Evolutionary conservation across 2,113 vertebrate species (phyloP), one percentile per base, ranked within the genome.

Genomic region (Phrynocephalus versicolor): DNA sequence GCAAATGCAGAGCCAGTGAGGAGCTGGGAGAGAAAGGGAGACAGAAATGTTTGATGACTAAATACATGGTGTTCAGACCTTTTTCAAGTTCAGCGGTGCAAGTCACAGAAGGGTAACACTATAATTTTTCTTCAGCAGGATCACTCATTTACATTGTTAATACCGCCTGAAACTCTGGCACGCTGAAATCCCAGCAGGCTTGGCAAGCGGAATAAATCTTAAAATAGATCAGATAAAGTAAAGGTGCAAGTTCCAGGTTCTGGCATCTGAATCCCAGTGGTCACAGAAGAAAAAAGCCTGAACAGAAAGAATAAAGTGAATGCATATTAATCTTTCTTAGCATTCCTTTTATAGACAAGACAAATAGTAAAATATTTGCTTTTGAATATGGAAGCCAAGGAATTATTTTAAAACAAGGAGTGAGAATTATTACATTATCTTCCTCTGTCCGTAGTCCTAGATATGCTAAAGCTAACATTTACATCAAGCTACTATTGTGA

Each of bases 181-280:
- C 15, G 60, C 7, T 1, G 79, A 69, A 69, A 18, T 35, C 62
- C 72, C 64, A 76, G 72, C 45, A 60, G 45, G 35, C n/a, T 75
- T 69, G 57, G 62, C 41, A 76, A 67, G 60, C 12, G 12, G 71
- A 75, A 69, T 58, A 75, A 58, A 81, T 69, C 79, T 86, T 81
- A 81, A 65, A 81, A 86, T 81, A 86, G 39, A 80, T 69, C 79
- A 81, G 71, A 74, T 81, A 67, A 55, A 58, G 67, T 58, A 86
- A 81, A 76, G 27, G 8, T 16, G 58, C 15, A 23, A 78, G n/a
- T 23, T 51, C 25, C 7, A 30, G n/a, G 33, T 67, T 35, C 23
- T 76, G 58, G 27, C 71, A 41, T 3, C 9, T 30, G 10, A 67
- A 84, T 57, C 73, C 60, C 73, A 84, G 51, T 27, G 74, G 74